These are phyloP conservation scores for Clarias batrachus DNA, from an alignment of 2,113 vertebrate genomes.

Conservation along the genomic window DNA sequence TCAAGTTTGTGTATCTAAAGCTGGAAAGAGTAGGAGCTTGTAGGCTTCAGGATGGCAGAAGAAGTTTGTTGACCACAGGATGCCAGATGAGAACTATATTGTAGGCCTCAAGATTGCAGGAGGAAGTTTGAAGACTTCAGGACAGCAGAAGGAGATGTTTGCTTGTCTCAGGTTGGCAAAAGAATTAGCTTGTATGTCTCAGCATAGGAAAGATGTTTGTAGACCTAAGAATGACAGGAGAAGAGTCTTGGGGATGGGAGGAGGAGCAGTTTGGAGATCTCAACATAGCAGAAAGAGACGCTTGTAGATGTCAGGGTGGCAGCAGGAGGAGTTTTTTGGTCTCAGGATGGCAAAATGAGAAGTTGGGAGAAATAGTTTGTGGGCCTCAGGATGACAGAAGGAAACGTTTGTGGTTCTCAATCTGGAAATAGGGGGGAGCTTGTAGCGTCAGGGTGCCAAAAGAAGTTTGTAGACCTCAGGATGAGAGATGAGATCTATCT, in stretches of 20 bases:
- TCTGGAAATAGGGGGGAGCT: too few species aligned
- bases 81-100: too few species aligned
- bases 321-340: background rate
- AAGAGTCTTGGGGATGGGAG: background rate
- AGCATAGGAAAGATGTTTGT: background rate
- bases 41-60: background rate
- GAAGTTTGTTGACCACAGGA: background rate
- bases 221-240: background rate
- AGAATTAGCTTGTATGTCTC: background rate
- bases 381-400: background rate
- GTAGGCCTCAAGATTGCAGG: background rate
- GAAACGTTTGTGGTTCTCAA: too few species aligned
- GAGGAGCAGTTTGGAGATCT: too few species aligned
- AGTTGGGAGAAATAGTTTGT: background rate
- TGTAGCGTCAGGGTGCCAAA: background rate
- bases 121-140: background rate
- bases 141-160: background rate
- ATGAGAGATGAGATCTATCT: too few species aligned
- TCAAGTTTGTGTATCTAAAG: background rate
- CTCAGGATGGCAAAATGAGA: background rate
- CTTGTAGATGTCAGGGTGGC: too few species aligned
- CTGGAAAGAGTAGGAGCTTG: background rate
- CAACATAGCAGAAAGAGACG: too few species aligned
- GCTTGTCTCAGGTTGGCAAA: background rate
- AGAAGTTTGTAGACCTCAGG: background rate